Evolutionary conservation across 37 sponge, comb jelly and placozoan genomes (phyloP).

Genomic region (Beroe forskalii): DNA sequence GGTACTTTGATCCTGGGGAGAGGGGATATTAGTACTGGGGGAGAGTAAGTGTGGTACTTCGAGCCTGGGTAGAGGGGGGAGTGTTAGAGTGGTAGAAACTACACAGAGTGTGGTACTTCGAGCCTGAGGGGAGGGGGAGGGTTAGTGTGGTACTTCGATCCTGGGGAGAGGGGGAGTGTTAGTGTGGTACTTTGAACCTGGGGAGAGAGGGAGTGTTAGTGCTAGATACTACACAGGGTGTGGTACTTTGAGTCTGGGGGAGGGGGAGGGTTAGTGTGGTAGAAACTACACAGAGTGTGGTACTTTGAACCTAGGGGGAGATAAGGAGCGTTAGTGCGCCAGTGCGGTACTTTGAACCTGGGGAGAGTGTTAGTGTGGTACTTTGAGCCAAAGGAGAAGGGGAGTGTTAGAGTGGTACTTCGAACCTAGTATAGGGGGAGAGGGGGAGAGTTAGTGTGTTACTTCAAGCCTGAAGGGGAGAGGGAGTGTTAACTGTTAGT

Average conservation of each 20-base stretch:
- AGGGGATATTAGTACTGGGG: not conserved
- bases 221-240: no score
- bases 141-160: no score
- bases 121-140: not conserved
- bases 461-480: not conserved
- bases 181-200: not conserved
- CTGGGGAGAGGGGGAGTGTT: not conserved
- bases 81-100: slow-evolving; percentile 19
- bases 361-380: no score
- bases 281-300: not conserved
- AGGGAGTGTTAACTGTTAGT: not conserved
- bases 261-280: not conserved
- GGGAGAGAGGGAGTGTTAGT: not conserved
- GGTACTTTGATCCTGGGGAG: not conserved
- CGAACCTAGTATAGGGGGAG: no score
- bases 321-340: slow-evolving; percentile 6
- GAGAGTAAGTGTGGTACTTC: not conserved
- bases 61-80: slow-evolving; percentile 12
- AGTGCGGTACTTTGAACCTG: not conserved
- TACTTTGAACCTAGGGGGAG: slow-evolving; percentile 2
- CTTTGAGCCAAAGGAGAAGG: no score
- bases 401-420: no score
- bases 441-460: no score
- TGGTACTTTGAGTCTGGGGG: not conserved
- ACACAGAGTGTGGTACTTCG: not conserved